Base-by-base conservation (phyloP, 1,140 invertebrate species). In the Procambarus virginalis region DNA sequence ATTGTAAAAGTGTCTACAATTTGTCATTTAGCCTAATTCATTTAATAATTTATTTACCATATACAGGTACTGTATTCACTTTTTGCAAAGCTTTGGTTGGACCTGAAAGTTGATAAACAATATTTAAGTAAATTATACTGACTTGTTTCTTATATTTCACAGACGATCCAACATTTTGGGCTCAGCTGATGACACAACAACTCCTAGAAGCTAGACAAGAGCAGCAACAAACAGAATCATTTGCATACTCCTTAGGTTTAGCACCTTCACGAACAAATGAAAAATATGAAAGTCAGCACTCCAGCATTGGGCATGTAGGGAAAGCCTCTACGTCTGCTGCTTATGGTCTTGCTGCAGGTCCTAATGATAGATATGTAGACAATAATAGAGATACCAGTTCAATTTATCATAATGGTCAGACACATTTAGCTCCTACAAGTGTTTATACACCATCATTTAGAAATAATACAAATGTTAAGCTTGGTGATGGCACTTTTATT, bases 111-210 rank as follows among this genome's bases (percentile, higher is more conserved):
- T 55, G 8, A 8, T 55, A 55, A 55, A 55, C 12, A 55, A 34
- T 34, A 34, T 34, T 34, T 0, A 34, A 34, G 0, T 34, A 34
- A 34, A 34, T 34, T 34, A 34, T 34, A 34, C 34, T 34, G 34
- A 34, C 34, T 34, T 34, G 51, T 55, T 55, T 55, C 12, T 17
- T 64, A 4, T 64, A 34, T 73, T 73, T 73, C 49, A 34, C 79
- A 88, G 86, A 88, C 75, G 86, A 88, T 34, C 86, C 86, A 55
- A 55, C 48, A 64, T 88, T 88, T 55, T 88, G 86, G 86, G 60
- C 86, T 45, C 77, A 79, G 10, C 78, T 88, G n/a, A 88, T 88
- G 86, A 88, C 86, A 64, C 86, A 88, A 58, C 78, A 88, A 46
- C 86, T 88, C 46, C 48, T 80, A 34, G 86, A 88, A 70, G 86